These are phyloP conservation scores for Drosophila navojoa DNA, from an alignment of 1,140 invertebrate genomes.

Conservation along the genomic window DNA sequence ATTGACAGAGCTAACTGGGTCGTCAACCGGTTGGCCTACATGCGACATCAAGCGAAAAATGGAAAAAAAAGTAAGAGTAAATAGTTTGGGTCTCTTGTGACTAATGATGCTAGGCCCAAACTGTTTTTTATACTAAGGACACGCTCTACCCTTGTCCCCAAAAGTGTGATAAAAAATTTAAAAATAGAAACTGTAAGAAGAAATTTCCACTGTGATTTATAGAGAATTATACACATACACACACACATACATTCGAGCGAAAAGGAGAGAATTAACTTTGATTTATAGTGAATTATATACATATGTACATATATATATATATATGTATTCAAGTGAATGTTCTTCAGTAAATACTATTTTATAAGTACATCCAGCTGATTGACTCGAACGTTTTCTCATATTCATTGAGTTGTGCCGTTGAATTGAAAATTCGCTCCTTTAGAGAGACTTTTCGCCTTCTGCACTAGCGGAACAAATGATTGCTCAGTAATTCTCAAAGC, in stretches of 20 bases:
- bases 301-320: not conserved
- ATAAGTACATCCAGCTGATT: too few species aligned
- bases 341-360: not conserved
- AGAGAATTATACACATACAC: not conserved
- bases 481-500: not conserved
- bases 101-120: not conserved
- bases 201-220: not conserved
- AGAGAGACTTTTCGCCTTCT: not conserved
- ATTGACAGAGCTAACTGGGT: slow-evolving; percentile 4
- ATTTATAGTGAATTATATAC: not conserved
- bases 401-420: too few species aligned
- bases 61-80: not conserved
- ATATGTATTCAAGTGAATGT: not conserved
- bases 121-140: not conserved
- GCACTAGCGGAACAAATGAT: not conserved
- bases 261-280: not conserved
- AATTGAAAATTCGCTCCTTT: too few species aligned
- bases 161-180: not conserved
- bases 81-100: not conserved
- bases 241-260: not conserved
- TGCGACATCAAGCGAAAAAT: not conserved
- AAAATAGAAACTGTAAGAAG: not conserved
- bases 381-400: too few species aligned
- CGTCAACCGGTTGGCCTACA: slow-evolving; percentile 3
- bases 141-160: not conserved